These are phyloP conservation scores for Octodon degus DNA, from an alignment of 2,113 vertebrate species.

Conservation along the genomic window DNA sequence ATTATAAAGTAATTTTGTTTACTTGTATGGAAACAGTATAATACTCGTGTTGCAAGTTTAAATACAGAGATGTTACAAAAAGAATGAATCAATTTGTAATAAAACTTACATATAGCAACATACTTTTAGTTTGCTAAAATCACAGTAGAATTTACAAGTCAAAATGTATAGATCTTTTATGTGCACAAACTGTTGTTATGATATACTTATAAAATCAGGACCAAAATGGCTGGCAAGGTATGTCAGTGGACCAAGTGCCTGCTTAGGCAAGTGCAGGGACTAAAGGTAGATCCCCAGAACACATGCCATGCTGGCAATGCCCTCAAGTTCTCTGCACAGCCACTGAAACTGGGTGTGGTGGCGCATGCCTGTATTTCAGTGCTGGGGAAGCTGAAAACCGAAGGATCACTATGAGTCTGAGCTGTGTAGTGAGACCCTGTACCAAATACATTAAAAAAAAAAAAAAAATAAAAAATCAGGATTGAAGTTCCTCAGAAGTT, in stretches of 20 bases:
- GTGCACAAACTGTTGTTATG: not conserved
- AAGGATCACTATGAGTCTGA: too few species aligned
- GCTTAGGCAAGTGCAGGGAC: too few species aligned
- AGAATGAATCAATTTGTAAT: not conserved
- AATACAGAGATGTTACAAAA: not conserved
- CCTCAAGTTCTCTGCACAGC: too few species aligned
- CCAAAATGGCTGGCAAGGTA: not conserved
- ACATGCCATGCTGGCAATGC: too few species aligned
- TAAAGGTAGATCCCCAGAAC: too few species aligned
- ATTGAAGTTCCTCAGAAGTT: not conserved
- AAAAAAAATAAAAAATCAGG: too few species aligned
- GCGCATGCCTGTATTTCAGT: too few species aligned
- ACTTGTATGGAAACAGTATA: not conserved
- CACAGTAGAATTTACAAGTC: not conserved
- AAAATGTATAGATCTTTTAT: not conserved
- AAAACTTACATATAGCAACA: not conserved
- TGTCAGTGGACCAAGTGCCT: too few species aligned
- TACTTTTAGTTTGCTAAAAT: conserved; percentile 23
- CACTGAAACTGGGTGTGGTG: too few species aligned
- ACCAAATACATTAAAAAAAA: too few species aligned
- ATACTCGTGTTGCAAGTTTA: not conserved
- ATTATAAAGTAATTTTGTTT: not conserved
- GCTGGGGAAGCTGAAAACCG: too few species aligned
- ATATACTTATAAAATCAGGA: not conserved
- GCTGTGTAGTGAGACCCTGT: too few species aligned